Evolutionary conservation across 1,140 invertebrate species (phyloP), one percentile per base, ranked within the genome.

Genomic region (Bombus fervidus): DNA sequence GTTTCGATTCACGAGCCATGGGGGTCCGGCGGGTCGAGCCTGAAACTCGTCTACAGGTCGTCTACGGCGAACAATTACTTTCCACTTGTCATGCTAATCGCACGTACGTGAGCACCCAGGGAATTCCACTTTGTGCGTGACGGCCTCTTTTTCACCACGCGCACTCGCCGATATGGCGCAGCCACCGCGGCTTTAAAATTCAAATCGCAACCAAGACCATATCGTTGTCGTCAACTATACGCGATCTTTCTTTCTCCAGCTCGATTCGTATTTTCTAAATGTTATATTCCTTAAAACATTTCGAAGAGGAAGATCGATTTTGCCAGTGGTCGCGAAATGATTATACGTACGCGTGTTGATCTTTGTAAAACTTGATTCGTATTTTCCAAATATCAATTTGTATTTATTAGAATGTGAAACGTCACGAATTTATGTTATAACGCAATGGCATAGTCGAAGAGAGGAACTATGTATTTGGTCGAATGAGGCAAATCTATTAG

Each of bases 71-170:
- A 88, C 84, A 83, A 88, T 88, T 86, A 88, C 84, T 82, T 79
- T 88, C 86, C 86, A 88, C 81, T 87, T 87, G 85, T 87, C 81
- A 87, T 87, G 81, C 86, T 86, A 83, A 84, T 86, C 81, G 76
- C 78, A 62, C 82, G 72, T 76, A 77, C 82, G 71, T 75, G 87
- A 77, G 84, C 79, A 72, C 75, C 66, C 66, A 78, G 81, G 53
- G 69, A 85, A 85, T 81, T 85, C 71, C 86, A 75, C 86, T 72
- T 87, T 76, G 83, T 76, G 71, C 83, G 69, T 87, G 86, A 87
- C 83, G 62, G 82, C 57, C 78, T 74, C 79, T 82, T 86, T 68
- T 64, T 34, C n/a, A 62, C 53, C 59, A 13, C 31, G 68, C 39
- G 37, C n/a, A 10, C n/a, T 31, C 59, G 62, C 73, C 53, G 80